phyloP scores from a whole-genome alignment of 1,140 invertebrate species.

The Paralvinella palmiformis region DNA sequence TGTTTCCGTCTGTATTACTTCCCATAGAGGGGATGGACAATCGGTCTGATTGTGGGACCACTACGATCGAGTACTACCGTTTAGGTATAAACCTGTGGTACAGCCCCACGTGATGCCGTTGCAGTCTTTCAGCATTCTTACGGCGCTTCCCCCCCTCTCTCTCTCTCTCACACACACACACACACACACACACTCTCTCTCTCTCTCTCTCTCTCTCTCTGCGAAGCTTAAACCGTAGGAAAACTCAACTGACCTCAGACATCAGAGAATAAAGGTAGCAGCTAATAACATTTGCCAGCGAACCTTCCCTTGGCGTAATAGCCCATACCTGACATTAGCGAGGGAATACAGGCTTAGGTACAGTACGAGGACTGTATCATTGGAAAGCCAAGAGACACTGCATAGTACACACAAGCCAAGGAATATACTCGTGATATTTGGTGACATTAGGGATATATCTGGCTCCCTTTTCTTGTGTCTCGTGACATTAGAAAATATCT shows the following conservation, averaged over 20 bases:
- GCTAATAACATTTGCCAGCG: neutral
- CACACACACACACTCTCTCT: neutral
- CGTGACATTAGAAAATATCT: too few species aligned
- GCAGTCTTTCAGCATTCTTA: neutral
- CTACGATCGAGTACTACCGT: neutral
- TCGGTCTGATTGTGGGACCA: neutral
- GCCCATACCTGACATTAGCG: neutral
- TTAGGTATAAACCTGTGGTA: neutral
- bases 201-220: neutral
- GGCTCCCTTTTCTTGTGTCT: too few species aligned
- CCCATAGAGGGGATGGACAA: neutral
- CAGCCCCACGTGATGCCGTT: neutral
- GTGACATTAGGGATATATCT: too few species aligned
- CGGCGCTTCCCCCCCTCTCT: neutral
- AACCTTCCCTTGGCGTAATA: neutral
- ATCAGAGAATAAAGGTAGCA: neutral
- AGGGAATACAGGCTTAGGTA: neutral
- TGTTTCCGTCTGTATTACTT: neutral
- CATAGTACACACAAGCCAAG: too few species aligned
- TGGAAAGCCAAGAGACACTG: too few species aligned
- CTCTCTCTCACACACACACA: neutral
- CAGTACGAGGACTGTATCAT: neutral
- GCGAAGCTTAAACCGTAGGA: neutral
- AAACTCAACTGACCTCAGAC: neutral
- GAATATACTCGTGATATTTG: too few species aligned